Evolutionary conservation across 53 echinoderm and acorn worm species (phyloP).

Genomic region (Astropecten irregularis): DNA sequence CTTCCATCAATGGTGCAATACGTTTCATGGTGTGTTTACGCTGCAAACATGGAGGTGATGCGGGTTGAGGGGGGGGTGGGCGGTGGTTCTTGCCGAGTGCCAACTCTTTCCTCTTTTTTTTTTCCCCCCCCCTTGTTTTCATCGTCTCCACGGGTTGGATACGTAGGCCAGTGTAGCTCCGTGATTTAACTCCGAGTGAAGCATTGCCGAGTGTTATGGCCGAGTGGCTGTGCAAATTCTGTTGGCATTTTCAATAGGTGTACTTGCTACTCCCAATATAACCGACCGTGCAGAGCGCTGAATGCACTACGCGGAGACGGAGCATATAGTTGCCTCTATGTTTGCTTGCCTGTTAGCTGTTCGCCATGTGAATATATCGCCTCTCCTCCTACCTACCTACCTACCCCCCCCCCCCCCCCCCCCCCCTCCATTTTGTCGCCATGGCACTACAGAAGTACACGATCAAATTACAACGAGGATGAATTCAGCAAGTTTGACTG

Average conservation of each 20-base stretch:
- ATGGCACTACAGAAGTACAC: constrained; percentile 47
- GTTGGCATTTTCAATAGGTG: constrained; percentile 58
- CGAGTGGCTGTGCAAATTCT: constrained; percentile 60
- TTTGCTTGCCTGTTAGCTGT: constrained; percentile 48
- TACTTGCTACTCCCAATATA: constrained; percentile 25
- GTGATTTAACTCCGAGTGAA: constrained; percentile 38
- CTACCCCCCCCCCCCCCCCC: constrained; percentile 1
- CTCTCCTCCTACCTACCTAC: neutral
- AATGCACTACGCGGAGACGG: no score
- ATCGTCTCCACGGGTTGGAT: neutral
- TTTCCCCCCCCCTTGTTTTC: neutral
- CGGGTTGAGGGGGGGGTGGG: no score
- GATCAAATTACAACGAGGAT: constrained; percentile 45
- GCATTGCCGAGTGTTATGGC: constrained; percentile 47
- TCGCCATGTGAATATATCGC: constrained; percentile 21
- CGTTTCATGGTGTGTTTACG: constrained; percentile 58
- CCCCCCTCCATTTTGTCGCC: neutral
- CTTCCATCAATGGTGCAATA: constrained; percentile 7
- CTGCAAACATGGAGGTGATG: constrained; percentile 20
- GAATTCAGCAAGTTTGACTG: constrained; percentile 13
- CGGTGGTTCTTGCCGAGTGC: no score
- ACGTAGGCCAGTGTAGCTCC: constrained; percentile 16
- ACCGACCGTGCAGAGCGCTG: neutral
- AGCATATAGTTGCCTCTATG: no score
- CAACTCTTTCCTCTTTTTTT: no score